These are phyloP conservation scores for Ceyx margarethae DNA, from an alignment of 2,113 vertebrate genomes.

Conservation along the genomic window DNA sequence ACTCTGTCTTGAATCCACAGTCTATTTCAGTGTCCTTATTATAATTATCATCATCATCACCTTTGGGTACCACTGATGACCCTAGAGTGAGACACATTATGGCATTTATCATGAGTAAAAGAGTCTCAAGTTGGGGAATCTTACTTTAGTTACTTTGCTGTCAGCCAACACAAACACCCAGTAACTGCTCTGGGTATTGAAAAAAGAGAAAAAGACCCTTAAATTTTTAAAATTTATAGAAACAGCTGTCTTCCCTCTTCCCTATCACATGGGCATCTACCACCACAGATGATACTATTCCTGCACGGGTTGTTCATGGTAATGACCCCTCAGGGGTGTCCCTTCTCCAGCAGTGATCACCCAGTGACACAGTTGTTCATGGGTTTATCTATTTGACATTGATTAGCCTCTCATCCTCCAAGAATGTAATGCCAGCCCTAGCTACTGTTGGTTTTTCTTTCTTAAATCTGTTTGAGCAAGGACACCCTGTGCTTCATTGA, in stretches of 20 bases:
- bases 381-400: background rate
- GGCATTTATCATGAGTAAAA: background rate
- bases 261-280: background rate
- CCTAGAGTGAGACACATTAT: background rate
- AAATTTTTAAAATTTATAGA: background rate
- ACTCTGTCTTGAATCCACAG: background rate
- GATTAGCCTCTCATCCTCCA: background rate
- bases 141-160: background rate
- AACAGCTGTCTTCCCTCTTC: background rate
- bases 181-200: background rate
- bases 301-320: fast-evolving
- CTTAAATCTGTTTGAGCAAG: background rate
- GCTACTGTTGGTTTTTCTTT: background rate
- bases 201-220: background rate
- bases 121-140: background rate
- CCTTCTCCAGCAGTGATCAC: no score
- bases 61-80: background rate
- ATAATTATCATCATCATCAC: background rate
- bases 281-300: background rate
- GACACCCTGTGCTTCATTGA: background rate
- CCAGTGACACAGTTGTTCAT: background rate
- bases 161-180: background rate
- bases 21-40: background rate
- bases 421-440: background rate
- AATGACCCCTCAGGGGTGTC: background rate